These are phyloP conservation scores for Cyrtodaria siliqua DNA, from an alignment of 2,888 invertebrate genomes.

Conservation along the genomic window DNA sequence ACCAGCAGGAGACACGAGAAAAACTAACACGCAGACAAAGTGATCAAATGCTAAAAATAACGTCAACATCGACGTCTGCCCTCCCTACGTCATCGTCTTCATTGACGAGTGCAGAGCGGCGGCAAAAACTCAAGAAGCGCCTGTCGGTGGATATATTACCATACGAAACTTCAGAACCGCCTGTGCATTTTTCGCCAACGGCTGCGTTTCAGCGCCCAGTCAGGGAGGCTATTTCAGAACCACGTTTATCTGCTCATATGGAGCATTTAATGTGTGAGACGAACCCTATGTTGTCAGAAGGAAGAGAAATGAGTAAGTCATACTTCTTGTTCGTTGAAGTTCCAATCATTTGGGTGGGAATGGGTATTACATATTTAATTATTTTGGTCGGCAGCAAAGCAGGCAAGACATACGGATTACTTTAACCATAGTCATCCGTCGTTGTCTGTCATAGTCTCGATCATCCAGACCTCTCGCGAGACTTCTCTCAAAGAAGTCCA, in stretches of 20 bases:
- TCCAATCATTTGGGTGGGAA: too few species aligned
- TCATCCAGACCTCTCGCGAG: too few species aligned
- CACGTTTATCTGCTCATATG: slow-evolving; percentile 72
- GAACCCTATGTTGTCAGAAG: slow-evolving; percentile 74
- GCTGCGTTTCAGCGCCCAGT: slow-evolving; percentile 68
- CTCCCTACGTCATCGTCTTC: slow-evolving; percentile 25
- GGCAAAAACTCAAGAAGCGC: slow-evolving; percentile 75
- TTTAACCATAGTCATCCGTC: too few species aligned
- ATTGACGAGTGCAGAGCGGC: slow-evolving; percentile 39
- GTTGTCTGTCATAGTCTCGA: too few species aligned
- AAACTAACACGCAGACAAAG: slow-evolving; percentile 45
- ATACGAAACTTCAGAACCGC: slow-evolving; percentile 62
- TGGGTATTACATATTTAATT: too few species aligned
- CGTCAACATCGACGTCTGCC: slow-evolving; percentile 11
- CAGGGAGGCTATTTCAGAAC: slow-evolving; percentile 80
- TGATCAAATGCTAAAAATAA: slow-evolving; percentile 46
- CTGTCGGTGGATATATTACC: slow-evolving; percentile 79
- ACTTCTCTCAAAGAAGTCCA: too few species aligned
- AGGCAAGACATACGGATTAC: too few species aligned
- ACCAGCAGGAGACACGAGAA: slow-evolving; percentile 26
- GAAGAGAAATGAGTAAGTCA: slow-evolving; percentile 43
- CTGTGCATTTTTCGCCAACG: slow-evolving; percentile 57
- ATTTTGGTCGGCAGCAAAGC: too few species aligned
- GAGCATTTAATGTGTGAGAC: slow-evolving; percentile 66
- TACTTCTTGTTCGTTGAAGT: too few species aligned